These are phyloP conservation scores for Pedionomus torquatus DNA, from an alignment of 2,113 vertebrate genomes.

Conservation along the genomic window DNA sequence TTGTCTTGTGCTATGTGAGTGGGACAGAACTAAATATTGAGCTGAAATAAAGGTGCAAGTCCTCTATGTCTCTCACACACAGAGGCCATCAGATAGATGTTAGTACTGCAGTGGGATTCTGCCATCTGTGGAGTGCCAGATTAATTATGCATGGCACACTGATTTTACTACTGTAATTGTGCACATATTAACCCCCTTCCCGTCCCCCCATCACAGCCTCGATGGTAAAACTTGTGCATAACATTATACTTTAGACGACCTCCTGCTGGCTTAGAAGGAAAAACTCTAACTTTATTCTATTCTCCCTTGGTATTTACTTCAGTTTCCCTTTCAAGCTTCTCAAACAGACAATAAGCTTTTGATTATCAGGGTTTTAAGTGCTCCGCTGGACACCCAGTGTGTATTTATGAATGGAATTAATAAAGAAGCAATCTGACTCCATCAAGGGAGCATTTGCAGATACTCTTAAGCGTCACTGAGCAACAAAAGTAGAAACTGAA, in stretches of 20 bases:
- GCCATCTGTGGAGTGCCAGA: neutral
- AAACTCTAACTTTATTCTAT: slow-evolving; percentile 70
- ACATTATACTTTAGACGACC: slow-evolving; percentile 63
- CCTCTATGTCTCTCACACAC: neutral
- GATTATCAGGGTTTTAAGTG: slow-evolving; percentile 78
- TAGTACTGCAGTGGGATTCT: neutral
- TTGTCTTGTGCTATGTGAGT: neutral
- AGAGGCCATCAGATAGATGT: neutral
- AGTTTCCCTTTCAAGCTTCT: slow-evolving; percentile 75
- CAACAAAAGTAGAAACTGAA: slow-evolving; percentile 48
- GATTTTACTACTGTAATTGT: slow-evolving; percentile 51
- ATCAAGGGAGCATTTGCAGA: slow-evolving; percentile 71
- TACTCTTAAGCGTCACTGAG: slow-evolving; percentile 40
- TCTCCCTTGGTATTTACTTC: slow-evolving; percentile 74
- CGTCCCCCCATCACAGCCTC: neutral
- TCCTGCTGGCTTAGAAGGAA: slow-evolving; percentile 71
- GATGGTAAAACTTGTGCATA: slow-evolving; percentile 39
- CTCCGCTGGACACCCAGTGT: slow-evolving; percentile 70
- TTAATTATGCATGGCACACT: neutral
- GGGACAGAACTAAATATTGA: neutral
- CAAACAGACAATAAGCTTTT: slow-evolving; percentile 80
- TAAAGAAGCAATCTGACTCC: slow-evolving; percentile 79
- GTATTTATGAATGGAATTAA: slow-evolving; percentile 83
- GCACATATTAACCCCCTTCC: neutral
- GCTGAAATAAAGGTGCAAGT: neutral